These are phyloP conservation scores for Ametastegia equiseti DNA, from an alignment of 2,888 invertebrate species.

Conservation along the genomic window DNA sequence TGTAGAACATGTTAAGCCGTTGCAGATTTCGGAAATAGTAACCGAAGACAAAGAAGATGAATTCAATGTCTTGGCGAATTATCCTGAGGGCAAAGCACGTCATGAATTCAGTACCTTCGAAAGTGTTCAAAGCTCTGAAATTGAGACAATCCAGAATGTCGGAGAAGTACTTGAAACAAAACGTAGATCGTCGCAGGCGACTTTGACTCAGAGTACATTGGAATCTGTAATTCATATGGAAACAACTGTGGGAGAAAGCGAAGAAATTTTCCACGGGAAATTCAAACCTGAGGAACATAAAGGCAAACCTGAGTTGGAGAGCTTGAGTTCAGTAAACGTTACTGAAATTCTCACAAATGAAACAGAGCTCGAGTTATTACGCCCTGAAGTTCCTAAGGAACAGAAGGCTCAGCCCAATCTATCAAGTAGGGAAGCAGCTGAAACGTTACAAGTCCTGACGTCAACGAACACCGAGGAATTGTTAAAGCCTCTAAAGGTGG, in stretches of 20 bases:
- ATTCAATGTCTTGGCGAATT: constrained; percentile 56
- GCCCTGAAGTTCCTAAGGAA: constrained; percentile 51
- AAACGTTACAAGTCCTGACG: constrained; percentile 72
- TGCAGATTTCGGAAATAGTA: constrained; percentile 71
- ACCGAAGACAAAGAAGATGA: constrained; percentile 72
- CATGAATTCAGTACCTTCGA: constrained; percentile 63
- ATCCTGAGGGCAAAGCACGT: constrained; percentile 52
- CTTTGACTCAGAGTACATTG: constrained; percentile 60
- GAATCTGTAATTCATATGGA: constrained; percentile 64
- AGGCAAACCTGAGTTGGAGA: constrained; percentile 58
- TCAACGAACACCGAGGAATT: constrained; percentile 68
- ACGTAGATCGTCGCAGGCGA: constrained; percentile 61
- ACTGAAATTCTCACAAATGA: constrained; percentile 63
- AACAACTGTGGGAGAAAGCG: constrained; percentile 72
- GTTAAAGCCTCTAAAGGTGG: constrained; percentile 57
- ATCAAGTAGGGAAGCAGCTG: constrained; percentile 71
- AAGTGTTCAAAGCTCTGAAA: constrained; percentile 62
- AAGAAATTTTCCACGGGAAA: constrained; percentile 67
- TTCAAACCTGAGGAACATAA: constrained; percentile 61
- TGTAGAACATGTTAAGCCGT: constrained; percentile 73
- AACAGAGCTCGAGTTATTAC: constrained; percentile 56
- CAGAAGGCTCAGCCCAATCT: constrained; percentile 63
- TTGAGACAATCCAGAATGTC: constrained; percentile 64
- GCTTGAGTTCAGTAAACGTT: constrained; percentile 61
- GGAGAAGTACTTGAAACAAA: constrained; percentile 62